Evolutionary conservation across 2,888 invertebrate genomes (phyloP), one percentile per base, ranked within the genome.

Genomic region (Brachyopa scutellaris): DNA sequence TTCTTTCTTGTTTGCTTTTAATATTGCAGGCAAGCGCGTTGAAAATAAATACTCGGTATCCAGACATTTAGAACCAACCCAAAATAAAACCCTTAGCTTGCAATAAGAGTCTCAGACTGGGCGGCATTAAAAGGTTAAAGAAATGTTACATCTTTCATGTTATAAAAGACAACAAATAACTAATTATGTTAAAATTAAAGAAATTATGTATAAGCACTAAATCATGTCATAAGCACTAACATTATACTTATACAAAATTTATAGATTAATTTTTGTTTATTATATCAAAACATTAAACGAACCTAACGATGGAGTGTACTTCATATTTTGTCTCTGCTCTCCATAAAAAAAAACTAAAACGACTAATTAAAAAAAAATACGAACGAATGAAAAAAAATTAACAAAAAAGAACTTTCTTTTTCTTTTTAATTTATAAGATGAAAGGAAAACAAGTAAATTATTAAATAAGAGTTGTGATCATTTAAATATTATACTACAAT

Each of bases 391-490:
- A 42, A 42, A 33, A 42, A 23, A 8, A 42, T 8, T 15, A 42
- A 15, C 2, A 9, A 42, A 38, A 23, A 33, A 40, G 11, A 64
- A 33, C 42, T 47, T 64, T 17, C 42, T 47, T 49, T 61, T 69
- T 73, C 57, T 53, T 61, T 21, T 45, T 40, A 59, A 57, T 33
- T 62, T 40, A 57, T 33, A 49, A 69, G 51, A 67, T 61, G 57
- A 51, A 55, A 80, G 40, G 66, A 70, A 67, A 47, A 62, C n/a
- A 74, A 77, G 8, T 76, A 82, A 82, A 82, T 82, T 77, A 78
- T 85, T 86, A 85, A 84, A 79, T 90, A 90, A 90, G 90, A 90
- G 90, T 90, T 90, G 89, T 90, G 90, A 90, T 90, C 90, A 90
- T 90, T 89, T 88, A 88, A 90, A 88, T 90, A 90, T 88, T 84